phyloP scores from a whole-genome alignment of 2,888 invertebrate genomes.

The Laspeyria flexula region DNA sequence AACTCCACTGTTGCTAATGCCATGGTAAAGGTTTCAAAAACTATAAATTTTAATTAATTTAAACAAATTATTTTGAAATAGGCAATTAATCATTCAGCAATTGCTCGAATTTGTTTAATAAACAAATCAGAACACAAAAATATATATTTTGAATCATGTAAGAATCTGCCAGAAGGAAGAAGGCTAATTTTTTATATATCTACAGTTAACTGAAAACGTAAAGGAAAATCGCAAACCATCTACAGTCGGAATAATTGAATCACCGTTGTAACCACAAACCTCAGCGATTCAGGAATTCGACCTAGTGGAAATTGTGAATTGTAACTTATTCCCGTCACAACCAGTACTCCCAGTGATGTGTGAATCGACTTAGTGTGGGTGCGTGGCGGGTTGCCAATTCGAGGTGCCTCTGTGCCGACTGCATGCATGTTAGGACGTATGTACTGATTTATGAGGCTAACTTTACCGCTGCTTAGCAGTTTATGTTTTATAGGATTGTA shows the following conservation, averaged over 20 bases:
- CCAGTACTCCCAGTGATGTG: conserved; percentile 36
- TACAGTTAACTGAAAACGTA: no score
- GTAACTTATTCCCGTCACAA: conserved; percentile 39
- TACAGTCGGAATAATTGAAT: background rate
- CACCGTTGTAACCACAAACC: background rate
- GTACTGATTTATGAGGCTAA: conserved; percentile 61
- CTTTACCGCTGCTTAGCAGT: conserved; percentile 56
- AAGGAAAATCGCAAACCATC: background rate
- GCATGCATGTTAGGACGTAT: conserved; percentile 53
- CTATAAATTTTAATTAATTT: no score
- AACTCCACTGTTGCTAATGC: no score
- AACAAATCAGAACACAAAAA: no score
- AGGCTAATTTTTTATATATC: no score
- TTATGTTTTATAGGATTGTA: conserved; percentile 39
- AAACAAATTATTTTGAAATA: no score
- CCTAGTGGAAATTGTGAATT: conserved; percentile 35
- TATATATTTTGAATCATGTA: no score
- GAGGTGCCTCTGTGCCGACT: conserved; percentile 51
- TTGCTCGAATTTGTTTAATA: no score
- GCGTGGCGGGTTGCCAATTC: conserved; percentile 74
- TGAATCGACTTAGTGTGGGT: conserved; percentile 41
- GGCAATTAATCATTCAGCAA: no score
- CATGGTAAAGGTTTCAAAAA: no score
- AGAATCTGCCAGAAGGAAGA: no score
- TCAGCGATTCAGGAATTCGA: conserved; percentile 24